These are phyloP conservation scores for Lepidurus packardi DNA, from an alignment of 1,140 invertebrate genomes.

Conservation along the genomic window DNA sequence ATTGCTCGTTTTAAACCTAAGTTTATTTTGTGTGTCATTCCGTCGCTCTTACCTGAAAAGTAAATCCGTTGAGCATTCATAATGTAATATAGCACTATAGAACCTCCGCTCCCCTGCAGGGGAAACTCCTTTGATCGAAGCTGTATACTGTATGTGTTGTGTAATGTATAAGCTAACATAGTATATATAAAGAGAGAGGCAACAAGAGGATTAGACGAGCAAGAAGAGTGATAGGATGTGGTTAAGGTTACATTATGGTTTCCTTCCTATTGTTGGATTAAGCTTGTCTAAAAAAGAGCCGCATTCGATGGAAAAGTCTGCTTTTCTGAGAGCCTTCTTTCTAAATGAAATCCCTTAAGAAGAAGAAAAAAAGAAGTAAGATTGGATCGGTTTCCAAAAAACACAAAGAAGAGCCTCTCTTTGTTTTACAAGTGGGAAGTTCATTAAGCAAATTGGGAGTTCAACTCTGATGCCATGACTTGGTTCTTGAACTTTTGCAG, in stretches of 20 bases:
- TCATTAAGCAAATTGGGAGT: constrained; percentile 22
- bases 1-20: background rate
- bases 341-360: background rate
- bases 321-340: background rate
- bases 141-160: background rate
- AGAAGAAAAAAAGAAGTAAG: background rate
- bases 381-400: background rate
- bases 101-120: background rate
- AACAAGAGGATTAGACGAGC: background rate
- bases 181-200: too few species aligned
- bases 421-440: constrained; percentile 16
- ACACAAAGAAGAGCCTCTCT: background rate
- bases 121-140: background rate
- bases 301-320: background rate
- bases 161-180: background rate
- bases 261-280: background rate
- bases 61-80: background rate
- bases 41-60: background rate
- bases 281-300: background rate
- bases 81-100: background rate
- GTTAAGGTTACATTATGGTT: constrained; percentile 9
- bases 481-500: background rate
- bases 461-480: background rate
- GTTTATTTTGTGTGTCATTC: background rate
- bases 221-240: background rate